These are phyloP conservation scores for Cephus rjabovi DNA, from an alignment of 2,888 invertebrate genomes.

Conservation along the genomic window DNA sequence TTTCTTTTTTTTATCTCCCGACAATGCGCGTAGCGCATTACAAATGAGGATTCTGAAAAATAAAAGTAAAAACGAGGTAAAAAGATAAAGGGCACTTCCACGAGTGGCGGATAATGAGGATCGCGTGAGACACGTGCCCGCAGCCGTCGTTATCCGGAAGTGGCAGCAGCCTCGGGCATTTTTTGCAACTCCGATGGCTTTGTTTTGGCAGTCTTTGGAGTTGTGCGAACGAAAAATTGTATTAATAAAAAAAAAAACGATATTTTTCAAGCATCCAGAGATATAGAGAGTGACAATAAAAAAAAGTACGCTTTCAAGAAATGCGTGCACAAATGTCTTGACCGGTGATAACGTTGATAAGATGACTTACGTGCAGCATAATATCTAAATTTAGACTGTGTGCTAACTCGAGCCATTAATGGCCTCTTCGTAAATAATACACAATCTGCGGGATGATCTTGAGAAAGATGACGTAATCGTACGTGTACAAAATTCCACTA, in stretches of 20 bases:
- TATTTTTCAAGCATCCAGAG: neutral
- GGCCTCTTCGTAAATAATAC: neutral
- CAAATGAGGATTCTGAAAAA: conserved; percentile 6
- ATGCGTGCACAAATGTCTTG: neutral
- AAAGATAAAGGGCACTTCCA: conserved; percentile 12
- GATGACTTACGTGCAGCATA: neutral
- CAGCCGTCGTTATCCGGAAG: conserved; percentile 57
- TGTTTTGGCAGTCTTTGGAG: neutral
- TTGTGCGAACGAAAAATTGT: neutral
- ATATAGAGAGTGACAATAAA: neutral
- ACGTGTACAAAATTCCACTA: neutral
- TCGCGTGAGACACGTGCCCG: conserved; percentile 64
- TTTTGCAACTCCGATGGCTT: conserved; percentile 7
- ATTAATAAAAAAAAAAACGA: neutral
- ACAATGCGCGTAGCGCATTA: neutral
- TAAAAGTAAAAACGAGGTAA: conserved; percentile 1
- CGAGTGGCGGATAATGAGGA: conserved; percentile 55
- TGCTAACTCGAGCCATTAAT: neutral
- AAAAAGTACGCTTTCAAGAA: neutral
- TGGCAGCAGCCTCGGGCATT: conserved; percentile 44
- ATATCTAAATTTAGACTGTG: neutral
- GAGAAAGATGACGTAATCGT: neutral
- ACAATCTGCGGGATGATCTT: neutral
- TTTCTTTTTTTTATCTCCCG: neutral
- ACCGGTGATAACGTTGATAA: neutral